A percentile compares a stretch with the other conserved stretches of the same genome.
Conservation (phyloP, 2,797 vertebrate genomes). For the Tamandua tetradactyla region DNA sequence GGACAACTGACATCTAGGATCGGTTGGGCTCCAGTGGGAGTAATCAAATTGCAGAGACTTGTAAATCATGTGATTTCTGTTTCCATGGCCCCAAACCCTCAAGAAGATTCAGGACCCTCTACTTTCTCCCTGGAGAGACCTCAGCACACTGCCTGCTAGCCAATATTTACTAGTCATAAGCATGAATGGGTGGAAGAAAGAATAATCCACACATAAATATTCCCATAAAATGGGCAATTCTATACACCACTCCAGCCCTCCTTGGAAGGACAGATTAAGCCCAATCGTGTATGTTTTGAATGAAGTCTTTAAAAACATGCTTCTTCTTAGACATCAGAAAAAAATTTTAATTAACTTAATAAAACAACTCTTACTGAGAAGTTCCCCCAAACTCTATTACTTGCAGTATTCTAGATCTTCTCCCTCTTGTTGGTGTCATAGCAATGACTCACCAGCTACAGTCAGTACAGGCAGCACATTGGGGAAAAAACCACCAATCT, state of each 20-base stretch:
- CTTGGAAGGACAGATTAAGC: not conserved
- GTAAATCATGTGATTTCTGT: not conserved
- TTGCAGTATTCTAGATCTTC: not conserved
- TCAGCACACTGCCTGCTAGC: not conserved
- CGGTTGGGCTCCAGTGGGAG: not conserved
- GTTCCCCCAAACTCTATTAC: too few relatives aligned
- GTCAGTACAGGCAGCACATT: too few relatives aligned
- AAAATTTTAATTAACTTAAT: not conserved
- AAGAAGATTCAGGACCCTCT: not conserved
- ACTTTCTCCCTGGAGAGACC: not conserved
- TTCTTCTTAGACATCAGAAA: slow-evolving; percentile 17
- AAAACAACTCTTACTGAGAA: not conserved
- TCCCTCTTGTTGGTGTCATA: too few relatives aligned
- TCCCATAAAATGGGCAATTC: not conserved
- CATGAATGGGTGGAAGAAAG: not conserved
- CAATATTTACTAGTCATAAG: not conserved
- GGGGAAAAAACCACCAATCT: not conserved
- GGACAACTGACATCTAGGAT: not conserved
- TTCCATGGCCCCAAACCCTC: not conserved
- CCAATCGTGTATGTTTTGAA: not conserved
- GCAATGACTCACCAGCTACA: not conserved
- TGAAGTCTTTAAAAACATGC: not conserved
- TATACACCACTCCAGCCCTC: not conserved
- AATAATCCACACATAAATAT: accelerated
- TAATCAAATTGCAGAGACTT: not conserved